Base-by-base conservation (phyloP, 2,888 invertebrate genomes). In the Silvanus unidentatus region DNA sequence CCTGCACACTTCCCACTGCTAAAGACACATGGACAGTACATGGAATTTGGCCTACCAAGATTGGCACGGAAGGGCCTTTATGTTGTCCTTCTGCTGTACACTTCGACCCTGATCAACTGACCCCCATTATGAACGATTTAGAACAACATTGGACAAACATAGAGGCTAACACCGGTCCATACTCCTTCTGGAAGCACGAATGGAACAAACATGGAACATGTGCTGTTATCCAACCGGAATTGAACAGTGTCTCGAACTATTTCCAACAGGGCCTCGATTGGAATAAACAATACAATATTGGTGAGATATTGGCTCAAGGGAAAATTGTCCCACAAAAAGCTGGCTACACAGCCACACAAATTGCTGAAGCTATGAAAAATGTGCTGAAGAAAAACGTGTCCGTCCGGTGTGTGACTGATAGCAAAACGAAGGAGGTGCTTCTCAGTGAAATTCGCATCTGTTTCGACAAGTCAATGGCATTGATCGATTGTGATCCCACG, bases 151-250 rank as follows among this genome's bases (percentile, higher is more conserved):
- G 91, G 91, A 78, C 81, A 0, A 86, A 88, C 57, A 73, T 90
- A 44, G 82, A 87, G 64, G 77, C 77, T 55, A 71, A 71, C 28
- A 73, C 71, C 0, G 62, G 69, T 14, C 61, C 65, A 1, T 71
- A 81, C 55, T 74, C 78, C 8, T 74, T 89, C 14, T 89, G 88
- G 88, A 73, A 79, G 45, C 88, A 90, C 60, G 90, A 90, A 66
- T 90, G 89, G 89, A 66, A 73, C 1, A 90, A 90, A 60, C 90
- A 90, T 64, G 90, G 90, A 1, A 88, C 88, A 0, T 90, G 90
- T 63, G 85, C 88, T 1, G 75, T 78, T 1, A 53, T 68, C 2
- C 51, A 86, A 2, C 72, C 78, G 0, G 56, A 68, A 2, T 63
- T 88, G 0, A 73, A 78, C 53, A 76, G 75, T 12, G 84, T 88